Evolutionary conservation across 2,888 invertebrate species (phyloP).

Genomic region (Hirtodrosophila histrioides): DNA sequence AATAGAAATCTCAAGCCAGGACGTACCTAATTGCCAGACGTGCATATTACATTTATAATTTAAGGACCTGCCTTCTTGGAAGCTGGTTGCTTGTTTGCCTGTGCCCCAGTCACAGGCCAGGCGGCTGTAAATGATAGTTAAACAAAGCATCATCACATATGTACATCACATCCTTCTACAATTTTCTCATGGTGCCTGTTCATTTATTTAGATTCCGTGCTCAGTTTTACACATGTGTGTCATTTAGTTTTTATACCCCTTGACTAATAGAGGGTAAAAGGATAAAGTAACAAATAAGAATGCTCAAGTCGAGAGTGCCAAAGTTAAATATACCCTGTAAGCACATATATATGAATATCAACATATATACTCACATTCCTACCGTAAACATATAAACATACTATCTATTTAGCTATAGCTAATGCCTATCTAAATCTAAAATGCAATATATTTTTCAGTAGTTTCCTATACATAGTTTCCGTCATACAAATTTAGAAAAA

Average conservation of each 20-base stretch:
- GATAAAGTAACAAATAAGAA: not conserved
- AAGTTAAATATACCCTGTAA: too few species aligned
- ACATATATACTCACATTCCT: too few species aligned
- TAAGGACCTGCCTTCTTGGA: constrained; percentile 36
- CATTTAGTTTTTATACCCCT: not conserved
- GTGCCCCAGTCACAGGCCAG: constrained; percentile 47
- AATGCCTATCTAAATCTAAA: too few species aligned
- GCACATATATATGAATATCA: too few species aligned
- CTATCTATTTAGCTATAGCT: too few species aligned
- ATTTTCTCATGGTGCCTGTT: constrained; percentile 16
- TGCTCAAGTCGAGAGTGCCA: not conserved
- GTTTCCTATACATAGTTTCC: too few species aligned
- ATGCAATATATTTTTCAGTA: too few species aligned
- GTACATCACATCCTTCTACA: not conserved
- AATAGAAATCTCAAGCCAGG: constrained; percentile 41
- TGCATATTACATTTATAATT: constrained; percentile 65
- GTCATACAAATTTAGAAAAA: too few species aligned
- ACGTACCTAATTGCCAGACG: constrained; percentile 63
- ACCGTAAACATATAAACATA: too few species aligned
- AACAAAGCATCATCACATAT: constrained; percentile 63
- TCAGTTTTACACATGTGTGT: constrained; percentile 33
- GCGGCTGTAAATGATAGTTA: constrained; percentile 72
- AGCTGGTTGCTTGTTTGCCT: constrained; percentile 33
- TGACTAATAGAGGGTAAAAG: not conserved
- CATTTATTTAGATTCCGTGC: constrained; percentile 54